Conservation (phyloP, 2,888 invertebrate genomes). For the Phragmatobia fuliginosa region DNA sequence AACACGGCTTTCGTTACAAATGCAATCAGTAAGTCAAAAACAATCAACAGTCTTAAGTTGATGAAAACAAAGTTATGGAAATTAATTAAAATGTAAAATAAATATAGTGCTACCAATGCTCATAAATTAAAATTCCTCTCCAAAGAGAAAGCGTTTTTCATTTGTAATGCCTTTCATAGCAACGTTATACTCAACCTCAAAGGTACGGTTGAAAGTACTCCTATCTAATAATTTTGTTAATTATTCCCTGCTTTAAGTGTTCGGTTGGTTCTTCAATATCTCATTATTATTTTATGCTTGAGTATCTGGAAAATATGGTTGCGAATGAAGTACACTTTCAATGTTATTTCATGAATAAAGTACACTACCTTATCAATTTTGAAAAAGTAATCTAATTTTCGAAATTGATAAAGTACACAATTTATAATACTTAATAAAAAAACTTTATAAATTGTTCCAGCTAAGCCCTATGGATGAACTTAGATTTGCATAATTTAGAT, state of each 20-base stretch:
- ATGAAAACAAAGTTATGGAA: too few species aligned
- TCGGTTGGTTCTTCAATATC: constrained; percentile 41
- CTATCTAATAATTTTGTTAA: constrained; percentile 49
- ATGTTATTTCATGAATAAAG: constrained; percentile 11
- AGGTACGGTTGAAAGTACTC: constrained; percentile 33
- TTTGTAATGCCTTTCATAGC: background rate
- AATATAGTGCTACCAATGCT: background rate
- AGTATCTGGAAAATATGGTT: constrained; percentile 25
- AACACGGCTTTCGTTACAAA: too few species aligned
- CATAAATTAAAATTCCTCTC: background rate
- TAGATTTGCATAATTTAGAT: too few species aligned
- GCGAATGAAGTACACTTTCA: constrained; percentile 14
- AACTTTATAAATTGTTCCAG: too few species aligned
- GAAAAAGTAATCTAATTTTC: too few species aligned
- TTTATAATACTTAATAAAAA: too few species aligned
- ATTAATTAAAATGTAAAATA: too few species aligned
- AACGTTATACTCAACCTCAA: constrained; percentile 4
- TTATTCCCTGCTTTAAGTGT: constrained; percentile 39
- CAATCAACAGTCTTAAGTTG: background rate
- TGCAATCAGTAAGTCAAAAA: too few species aligned
- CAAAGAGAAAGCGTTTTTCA: background rate
- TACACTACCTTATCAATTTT: too few species aligned
- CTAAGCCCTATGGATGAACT: too few species aligned
- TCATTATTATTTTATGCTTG: constrained; percentile 51
- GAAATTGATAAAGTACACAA: too few species aligned